Evolutionary conservation across 2,888 invertebrate genomes (phyloP).

Genomic region (Cataglyphis altisquamis): DNA sequence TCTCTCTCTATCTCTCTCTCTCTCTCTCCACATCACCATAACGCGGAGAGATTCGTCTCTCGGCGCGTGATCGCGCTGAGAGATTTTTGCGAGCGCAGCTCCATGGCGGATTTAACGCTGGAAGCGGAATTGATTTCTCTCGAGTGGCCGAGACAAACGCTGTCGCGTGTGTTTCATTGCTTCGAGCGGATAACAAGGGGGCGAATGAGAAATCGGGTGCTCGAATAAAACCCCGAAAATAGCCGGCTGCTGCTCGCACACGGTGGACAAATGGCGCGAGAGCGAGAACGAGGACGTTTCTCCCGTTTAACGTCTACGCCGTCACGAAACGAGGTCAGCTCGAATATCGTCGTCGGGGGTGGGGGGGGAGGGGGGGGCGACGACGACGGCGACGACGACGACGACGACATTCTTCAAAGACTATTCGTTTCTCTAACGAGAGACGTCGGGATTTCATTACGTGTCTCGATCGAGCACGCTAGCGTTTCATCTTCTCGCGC

Average conservation of each 20-base stretch:
- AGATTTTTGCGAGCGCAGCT: slow-evolving; percentile 44
- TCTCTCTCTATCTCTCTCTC: not conserved
- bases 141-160: slow-evolving; percentile 18
- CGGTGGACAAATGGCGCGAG: slow-evolving; percentile 23
- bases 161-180: slow-evolving; percentile 53
- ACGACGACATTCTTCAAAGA: slow-evolving; percentile 48
- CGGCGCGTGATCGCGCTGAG: slow-evolving; percentile 16
- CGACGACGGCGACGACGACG: slow-evolving; percentile 19
- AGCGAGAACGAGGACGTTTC: slow-evolving; percentile 15
- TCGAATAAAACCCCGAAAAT: slow-evolving; percentile 50
- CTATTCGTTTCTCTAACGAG: slow-evolving; percentile 54
- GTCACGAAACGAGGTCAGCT: slow-evolving; percentile 49
- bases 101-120: slow-evolving; percentile 37
- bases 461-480: slow-evolving; percentile 29
- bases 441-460: slow-evolving; percentile 52
- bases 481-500: not conserved
- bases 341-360: slow-evolving; percentile 37
- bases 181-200: slow-evolving; percentile 44
- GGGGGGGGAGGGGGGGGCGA: not conserved
- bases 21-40: not conserved
- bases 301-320: slow-evolving; percentile 21
- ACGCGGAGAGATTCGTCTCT: slow-evolving; percentile 8
- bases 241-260: slow-evolving; percentile 24
- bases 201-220: slow-evolving; percentile 43
- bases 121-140: slow-evolving; percentile 38